A percentile compares a stretch with the other conserved stretches of the same genome.
These are phyloP conservation scores for Dasyornis broadbenti DNA, from an alignment of 2,113 vertebrate species.

Conservation along the genomic window DNA sequence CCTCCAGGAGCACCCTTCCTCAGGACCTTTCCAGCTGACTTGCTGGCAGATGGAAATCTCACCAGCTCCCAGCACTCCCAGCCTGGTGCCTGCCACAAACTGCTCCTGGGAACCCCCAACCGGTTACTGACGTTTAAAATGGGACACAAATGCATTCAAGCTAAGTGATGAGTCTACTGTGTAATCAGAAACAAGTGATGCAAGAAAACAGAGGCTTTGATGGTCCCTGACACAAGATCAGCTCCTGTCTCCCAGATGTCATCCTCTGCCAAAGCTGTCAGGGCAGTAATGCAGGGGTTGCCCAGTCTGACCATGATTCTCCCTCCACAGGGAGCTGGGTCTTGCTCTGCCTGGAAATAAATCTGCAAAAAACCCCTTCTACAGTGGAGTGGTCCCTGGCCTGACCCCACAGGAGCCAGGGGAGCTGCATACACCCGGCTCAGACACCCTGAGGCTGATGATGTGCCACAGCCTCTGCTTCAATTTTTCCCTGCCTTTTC, in stretches of 20 bases:
- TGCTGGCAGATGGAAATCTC: background rate
- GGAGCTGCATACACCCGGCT: background rate
- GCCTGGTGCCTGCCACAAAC: background rate
- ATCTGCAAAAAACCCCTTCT: rapidly evolving
- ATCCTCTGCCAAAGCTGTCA: background rate
- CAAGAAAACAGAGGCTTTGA: background rate
- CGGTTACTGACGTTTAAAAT: background rate
- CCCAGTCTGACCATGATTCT: background rate
- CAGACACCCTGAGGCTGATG: background rate
- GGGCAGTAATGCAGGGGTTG: background rate
- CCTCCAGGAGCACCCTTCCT: background rate
- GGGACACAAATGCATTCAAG: background rate
- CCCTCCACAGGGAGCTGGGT: background rate
- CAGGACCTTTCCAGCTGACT: background rate
- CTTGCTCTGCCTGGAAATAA: background rate
- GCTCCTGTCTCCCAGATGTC: background rate
- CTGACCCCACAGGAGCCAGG: background rate
- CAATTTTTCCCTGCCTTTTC: background rate
- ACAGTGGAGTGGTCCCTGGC: background rate
- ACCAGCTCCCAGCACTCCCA: background rate
- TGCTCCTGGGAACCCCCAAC: background rate
- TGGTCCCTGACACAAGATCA: background rate
- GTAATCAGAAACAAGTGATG: background rate
- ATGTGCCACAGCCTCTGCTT: background rate
- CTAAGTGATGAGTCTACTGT: background rate